Evolutionary conservation across 2,797 vertebrate species (phyloP).

Genomic region (Podargus strigoides): DNA sequence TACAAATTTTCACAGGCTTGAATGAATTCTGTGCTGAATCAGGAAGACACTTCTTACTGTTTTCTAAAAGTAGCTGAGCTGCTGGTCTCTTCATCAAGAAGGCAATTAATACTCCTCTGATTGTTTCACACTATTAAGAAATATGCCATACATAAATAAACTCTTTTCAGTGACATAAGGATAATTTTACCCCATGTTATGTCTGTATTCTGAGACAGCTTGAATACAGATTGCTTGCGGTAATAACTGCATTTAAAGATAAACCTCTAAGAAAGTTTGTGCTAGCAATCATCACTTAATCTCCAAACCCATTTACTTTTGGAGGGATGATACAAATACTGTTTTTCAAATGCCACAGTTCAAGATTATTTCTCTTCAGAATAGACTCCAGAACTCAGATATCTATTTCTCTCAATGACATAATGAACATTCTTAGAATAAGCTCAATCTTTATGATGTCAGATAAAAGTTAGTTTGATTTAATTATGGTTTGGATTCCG

Average conservation of each 20-base stretch:
- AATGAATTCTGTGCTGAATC: conserved; percentile 40
- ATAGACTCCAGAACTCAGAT: neutral
- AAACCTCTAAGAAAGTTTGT: neutral
- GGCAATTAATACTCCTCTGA: conserved; percentile 22
- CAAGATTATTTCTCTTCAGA: neutral
- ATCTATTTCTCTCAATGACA: neutral
- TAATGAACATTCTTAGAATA: neutral
- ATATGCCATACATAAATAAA: neutral
- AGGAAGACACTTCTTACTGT: neutral
- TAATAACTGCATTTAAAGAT: neutral
- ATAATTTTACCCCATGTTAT: neutral
- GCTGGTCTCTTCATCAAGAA: neutral
- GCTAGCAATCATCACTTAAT: neutral
- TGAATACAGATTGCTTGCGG: neutral
- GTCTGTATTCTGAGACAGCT: neutral
- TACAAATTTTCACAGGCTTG: conserved; percentile 40
- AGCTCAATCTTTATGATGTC: neutral
- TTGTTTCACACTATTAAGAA: neutral
- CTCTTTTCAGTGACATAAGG: neutral
- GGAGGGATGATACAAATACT: neutral
- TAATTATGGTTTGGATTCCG: neutral
- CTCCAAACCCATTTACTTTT: neutral
- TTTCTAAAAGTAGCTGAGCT: conserved; percentile 1
- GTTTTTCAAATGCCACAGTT: neutral
- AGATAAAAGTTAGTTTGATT: neutral